phyloP scores from a whole-genome alignment of 1,140 invertebrate genomes.

The Drosophila bipectinata region DNA sequence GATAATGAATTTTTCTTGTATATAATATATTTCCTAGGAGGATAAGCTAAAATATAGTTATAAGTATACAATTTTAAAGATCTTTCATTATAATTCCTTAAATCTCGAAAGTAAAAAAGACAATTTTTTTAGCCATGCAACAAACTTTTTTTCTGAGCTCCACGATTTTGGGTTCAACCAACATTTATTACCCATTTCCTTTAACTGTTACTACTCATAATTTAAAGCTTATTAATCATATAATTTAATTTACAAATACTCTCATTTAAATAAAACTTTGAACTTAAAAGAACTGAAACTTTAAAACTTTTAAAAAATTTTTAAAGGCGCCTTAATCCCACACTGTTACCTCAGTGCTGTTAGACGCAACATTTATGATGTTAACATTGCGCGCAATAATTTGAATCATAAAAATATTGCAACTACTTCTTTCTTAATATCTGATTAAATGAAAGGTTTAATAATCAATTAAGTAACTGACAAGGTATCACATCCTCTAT shows the following conservation, averaged over 20 bases:
- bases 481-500: constrained; percentile 68
- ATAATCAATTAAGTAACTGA: constrained; percentile 29
- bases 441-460: background rate
- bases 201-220: too few species aligned
- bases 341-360: background rate
- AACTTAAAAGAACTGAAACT: background rate
- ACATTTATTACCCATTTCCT: too few species aligned
- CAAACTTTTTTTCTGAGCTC: too few species aligned
- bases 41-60: background rate
- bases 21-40: background rate
- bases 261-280: background rate
- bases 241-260: background rate
- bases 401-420: background rate
- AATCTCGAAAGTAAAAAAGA: too few species aligned
- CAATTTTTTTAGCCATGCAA: too few species aligned
- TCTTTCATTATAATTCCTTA: too few species aligned
- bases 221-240: background rate
- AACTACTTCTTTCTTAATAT: background rate
- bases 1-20: background rate
- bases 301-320: background rate
- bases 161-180: too few species aligned
- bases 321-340: background rate
- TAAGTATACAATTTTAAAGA: background rate
- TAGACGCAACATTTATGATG: background rate
- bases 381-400: background rate